Base-by-base conservation (phyloP, 2,888 invertebrate genomes). In the Oscheius sp. region DNA sequence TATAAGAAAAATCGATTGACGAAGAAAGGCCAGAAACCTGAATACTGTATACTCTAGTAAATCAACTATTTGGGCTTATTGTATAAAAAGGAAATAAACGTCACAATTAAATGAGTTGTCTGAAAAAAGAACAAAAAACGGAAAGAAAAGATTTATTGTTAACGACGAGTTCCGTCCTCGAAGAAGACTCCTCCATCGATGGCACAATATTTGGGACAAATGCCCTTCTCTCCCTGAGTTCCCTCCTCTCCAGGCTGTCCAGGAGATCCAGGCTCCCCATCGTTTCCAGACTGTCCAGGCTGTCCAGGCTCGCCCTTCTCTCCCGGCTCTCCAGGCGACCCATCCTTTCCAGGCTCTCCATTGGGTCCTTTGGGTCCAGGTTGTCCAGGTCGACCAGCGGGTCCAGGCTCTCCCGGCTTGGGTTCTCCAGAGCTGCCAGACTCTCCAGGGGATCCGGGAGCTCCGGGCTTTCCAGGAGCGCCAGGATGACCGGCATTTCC, bases 101-200 rank as follows among this genome's bases (percentile, higher is more conserved):
- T n/a, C n/a, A n/a, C n/a, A n/a, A n/a, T n/a, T n/a, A n/a, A n/a
- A n/a, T n/a, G n/a, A n/a, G n/a, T n/a, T n/a, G n/a, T n/a, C n/a
- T n/a, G n/a, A n/a, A n/a, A n/a, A n/a, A n/a, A n/a, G n/a, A n/a
- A n/a, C n/a, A n/a, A n/a, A n/a, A n/a, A n/a, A n/a, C n/a, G n/a
- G n/a, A n/a, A n/a, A n/a, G n/a, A n/a, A n/a, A n/a, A n/a, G n/a
- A n/a, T n/a, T n/a, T n/a, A n/a, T n/a, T n/a, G n/a, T 78, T 77
- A 80, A 72, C 81, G 81, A 46, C 81, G 78, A 58, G 82, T 84
- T 75, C 84, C 84, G 73, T 84, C 84, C 75, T 84, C 84, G 83
- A 84, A 84, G 83, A 84, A 84, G 74, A 84, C 84, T 77, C 78
- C 78, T 69, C 78, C 78, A 66, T 78, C 78, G 68, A 78, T 63